These are phyloP conservation scores for Tetheella fluctuosa DNA, from an alignment of 2,888 invertebrate species.

Conservation along the genomic window DNA sequence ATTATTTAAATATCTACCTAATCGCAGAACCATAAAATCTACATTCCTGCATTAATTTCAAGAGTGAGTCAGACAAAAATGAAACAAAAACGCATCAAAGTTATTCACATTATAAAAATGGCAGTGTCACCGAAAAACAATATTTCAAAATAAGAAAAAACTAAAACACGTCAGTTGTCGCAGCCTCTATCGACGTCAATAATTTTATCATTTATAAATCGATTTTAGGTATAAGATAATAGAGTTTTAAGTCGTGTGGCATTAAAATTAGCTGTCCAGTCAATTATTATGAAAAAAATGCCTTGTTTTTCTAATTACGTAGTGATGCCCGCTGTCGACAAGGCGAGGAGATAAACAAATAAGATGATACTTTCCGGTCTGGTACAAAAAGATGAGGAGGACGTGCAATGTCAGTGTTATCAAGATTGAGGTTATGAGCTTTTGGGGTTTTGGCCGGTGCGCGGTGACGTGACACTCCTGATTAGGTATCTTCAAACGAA, in stretches of 20 bases:
- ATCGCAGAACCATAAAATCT: background rate
- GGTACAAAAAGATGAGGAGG: slow-evolving; percentile 30
- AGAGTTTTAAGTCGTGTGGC: slow-evolving; percentile 28
- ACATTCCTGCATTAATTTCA: slow-evolving; percentile 27
- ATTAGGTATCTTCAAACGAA: slow-evolving; percentile 24
- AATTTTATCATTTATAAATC: slow-evolving; percentile 18
- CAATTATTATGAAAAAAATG: slow-evolving; percentile 76
- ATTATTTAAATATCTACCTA: background rate
- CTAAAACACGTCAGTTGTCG: slow-evolving; percentile 51
- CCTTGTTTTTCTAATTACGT: slow-evolving; percentile 78
- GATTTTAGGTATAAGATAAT: fast-evolving
- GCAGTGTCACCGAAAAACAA: slow-evolving; percentile 72
- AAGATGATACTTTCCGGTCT: slow-evolving; percentile 74
- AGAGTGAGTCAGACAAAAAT: slow-evolving; percentile 35
- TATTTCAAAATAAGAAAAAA: slow-evolving; percentile 56
- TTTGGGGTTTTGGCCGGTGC: slow-evolving; percentile 28
- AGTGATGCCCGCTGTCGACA: slow-evolving; percentile 73
- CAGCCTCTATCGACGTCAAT: slow-evolving; percentile 39
- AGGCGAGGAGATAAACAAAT: slow-evolving; percentile 76
- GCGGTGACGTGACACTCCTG: slow-evolving; percentile 22
- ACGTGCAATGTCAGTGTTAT: slow-evolving; percentile 47
- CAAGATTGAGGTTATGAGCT: slow-evolving; percentile 49
- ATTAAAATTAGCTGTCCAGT: slow-evolving; percentile 45
- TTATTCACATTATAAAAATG: slow-evolving; percentile 62
- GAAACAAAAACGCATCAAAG: slow-evolving; percentile 37